Conservation (phyloP, 2,888 invertebrate genomes). For the Rhopalosiphum nymphaeae region DNA sequence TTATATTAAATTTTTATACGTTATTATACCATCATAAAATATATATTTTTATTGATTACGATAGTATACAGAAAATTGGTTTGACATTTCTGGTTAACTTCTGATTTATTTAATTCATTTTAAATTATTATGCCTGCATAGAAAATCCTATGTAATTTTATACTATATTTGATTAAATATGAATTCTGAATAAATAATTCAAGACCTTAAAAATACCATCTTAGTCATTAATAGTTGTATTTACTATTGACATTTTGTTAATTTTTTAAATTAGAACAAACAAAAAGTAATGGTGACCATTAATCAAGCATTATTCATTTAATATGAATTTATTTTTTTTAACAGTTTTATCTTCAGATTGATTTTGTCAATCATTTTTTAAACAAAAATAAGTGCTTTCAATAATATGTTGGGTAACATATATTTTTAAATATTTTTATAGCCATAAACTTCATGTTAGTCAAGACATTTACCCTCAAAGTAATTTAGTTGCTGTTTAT, state of each 20-base stretch:
- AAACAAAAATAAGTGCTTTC: background rate
- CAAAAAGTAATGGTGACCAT: background rate
- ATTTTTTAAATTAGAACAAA: background rate
- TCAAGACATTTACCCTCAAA: background rate
- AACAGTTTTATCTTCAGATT: background rate
- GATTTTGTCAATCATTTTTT: background rate
- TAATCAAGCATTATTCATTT: background rate
- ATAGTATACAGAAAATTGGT: background rate
- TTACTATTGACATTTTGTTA: background rate
- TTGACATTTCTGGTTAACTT: background rate
- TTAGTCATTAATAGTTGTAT: background rate
- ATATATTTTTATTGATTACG: background rate
- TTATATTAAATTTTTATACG: background rate
- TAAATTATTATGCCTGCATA: background rate
- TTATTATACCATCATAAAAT: background rate
- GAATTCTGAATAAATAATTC: background rate
- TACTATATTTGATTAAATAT: background rate
- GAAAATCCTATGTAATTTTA: background rate
- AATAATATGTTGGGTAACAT: background rate
- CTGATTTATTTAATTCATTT: background rate
- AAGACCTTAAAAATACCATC: background rate
- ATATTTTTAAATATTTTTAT: background rate
- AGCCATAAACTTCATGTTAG: background rate
- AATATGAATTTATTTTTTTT: background rate
- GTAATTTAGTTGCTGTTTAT: background rate